Evolutionary conservation across 2,888 invertebrate species (phyloP).

Genomic region (Dichetophora obliterata): DNA sequence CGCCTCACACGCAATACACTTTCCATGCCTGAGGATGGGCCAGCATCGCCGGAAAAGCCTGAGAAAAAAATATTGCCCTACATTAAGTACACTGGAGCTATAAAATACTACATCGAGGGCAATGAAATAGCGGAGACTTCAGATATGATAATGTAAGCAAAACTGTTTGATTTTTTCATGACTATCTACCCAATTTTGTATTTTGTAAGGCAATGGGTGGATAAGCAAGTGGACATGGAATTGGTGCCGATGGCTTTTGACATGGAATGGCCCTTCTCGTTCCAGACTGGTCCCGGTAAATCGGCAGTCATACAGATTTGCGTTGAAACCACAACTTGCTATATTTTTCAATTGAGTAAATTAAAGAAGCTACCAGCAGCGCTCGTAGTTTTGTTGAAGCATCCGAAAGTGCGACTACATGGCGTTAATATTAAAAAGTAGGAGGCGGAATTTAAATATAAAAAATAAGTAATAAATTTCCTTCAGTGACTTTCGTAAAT

Average conservation of each 20-base stretch:
- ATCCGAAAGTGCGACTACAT: slow-evolving; percentile 73
- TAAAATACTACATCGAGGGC: slow-evolving; percentile 66
- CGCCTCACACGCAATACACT: slow-evolving; percentile 58
- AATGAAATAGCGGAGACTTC: slow-evolving; percentile 71
- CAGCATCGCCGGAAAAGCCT: slow-evolving; percentile 53
- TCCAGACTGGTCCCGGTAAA: slow-evolving; percentile 74
- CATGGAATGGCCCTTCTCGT: slow-evolving; percentile 78
- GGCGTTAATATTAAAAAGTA: slow-evolving; percentile 78
- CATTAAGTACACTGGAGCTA: slow-evolving; percentile 62
- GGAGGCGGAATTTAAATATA: too few species aligned
- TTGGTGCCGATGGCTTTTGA: slow-evolving; percentile 75
- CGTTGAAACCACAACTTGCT: slow-evolving; percentile 71
- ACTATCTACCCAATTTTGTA: neutral
- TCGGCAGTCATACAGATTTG: slow-evolving; percentile 76
- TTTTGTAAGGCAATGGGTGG: slow-evolving; percentile 63
- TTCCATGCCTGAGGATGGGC: slow-evolving; percentile 55
- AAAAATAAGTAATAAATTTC: too few species aligned
- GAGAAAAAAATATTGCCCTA: slow-evolving; percentile 56
- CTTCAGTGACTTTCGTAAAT: slow-evolving; percentile 77
- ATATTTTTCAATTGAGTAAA: slow-evolving; percentile 73
- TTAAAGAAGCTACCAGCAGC: slow-evolving; percentile 73
- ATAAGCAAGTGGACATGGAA: slow-evolving; percentile 57
- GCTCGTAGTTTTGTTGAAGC: slow-evolving; percentile 72
- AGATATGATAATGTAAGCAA: slow-evolving; percentile 70
- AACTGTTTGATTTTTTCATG: neutral